phyloP scores from a whole-genome alignment of 37 sponge, comb jelly and placozoan species.

The Diacarnus erythraeanus region DNA sequence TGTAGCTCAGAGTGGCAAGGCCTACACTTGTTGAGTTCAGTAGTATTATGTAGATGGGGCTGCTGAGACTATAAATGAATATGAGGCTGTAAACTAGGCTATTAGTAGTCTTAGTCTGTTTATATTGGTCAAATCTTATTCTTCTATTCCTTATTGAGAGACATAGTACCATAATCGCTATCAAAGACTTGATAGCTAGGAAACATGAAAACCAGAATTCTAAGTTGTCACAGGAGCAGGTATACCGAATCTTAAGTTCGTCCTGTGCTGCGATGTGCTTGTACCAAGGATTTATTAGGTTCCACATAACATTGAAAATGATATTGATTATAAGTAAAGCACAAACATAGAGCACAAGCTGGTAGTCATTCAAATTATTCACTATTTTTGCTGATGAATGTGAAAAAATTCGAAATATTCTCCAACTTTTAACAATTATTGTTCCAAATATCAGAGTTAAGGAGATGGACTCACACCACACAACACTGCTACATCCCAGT shows the following conservation, averaged over 20 bases:
- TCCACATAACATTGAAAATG: neutral
- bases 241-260: neutral
- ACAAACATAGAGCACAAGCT: neutral
- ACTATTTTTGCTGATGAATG: neutral
- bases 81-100: neutral
- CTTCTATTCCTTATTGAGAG: slow-evolving; percentile 1
- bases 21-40: neutral
- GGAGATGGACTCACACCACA: neutral
- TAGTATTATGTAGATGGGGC: neutral
- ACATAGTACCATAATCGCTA: neutral
- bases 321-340: neutral
- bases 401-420: slow-evolving; percentile 20
- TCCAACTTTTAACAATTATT: slow-evolving; percentile 9
- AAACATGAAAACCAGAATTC: neutral
- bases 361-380: neutral
- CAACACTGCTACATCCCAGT: neutral
- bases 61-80: neutral
- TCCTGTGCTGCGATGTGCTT: neutral
- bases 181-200: neutral
- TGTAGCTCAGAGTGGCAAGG: neutral
- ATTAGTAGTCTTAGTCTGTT: slow-evolving; percentile 7
- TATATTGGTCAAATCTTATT: neutral
- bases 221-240: neutral
- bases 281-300: slow-evolving; percentile 1
- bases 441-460: slow-evolving; percentile 23